phyloP scores from a whole-genome alignment of 2,888 invertebrate genomes.

The Iphiclides podalirius region DNA sequence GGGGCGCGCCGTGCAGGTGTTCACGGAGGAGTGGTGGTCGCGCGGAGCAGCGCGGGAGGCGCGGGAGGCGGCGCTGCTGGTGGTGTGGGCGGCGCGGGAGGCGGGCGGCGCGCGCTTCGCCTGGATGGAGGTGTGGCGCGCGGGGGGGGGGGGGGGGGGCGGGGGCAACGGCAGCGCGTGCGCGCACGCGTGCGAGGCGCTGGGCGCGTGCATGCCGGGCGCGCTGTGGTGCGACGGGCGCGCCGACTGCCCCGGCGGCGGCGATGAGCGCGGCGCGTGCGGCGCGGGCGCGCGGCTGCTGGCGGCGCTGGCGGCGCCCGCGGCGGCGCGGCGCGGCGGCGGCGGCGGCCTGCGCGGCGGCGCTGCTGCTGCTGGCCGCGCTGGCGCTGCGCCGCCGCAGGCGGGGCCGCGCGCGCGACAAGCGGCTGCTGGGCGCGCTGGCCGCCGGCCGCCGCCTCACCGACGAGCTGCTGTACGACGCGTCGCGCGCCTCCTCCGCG shows the following conservation, averaged over 20 bases:
- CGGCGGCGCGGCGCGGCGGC: conserved; percentile 68
- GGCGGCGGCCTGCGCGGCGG: conserved; percentile 74
- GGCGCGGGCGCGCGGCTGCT: conserved; percentile 51
- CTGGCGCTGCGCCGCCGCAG: conserved; percentile 80
- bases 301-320: conserved; percentile 84
- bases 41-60: conserved; percentile 61
- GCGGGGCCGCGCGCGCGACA: conserved; percentile 78
- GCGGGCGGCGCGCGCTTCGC: conserved; percentile 88
- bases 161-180: conserved; percentile 57
- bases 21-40: conserved; percentile 88
- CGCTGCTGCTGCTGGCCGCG: conserved; percentile 46
- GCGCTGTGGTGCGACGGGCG: conserved; percentile 71
- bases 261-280: conserved; percentile 81
- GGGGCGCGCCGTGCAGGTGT: conserved; percentile 85
- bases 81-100: conserved; percentile 92
- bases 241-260: conserved; percentile 84
- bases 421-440: conserved; percentile 79
- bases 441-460: conserved; percentile 82
- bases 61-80: conserved; percentile 85
- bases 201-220: conserved; percentile 88
- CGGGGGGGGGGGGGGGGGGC: conserved; percentile 46
- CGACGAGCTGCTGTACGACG: conserved; percentile 85
- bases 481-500: conserved; percentile 75
- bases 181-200: conserved; percentile 81
- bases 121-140: conserved; percentile 88